Base-by-base conservation (phyloP, 2,113 vertebrate genomes). In the Cairina moschata region DNA sequence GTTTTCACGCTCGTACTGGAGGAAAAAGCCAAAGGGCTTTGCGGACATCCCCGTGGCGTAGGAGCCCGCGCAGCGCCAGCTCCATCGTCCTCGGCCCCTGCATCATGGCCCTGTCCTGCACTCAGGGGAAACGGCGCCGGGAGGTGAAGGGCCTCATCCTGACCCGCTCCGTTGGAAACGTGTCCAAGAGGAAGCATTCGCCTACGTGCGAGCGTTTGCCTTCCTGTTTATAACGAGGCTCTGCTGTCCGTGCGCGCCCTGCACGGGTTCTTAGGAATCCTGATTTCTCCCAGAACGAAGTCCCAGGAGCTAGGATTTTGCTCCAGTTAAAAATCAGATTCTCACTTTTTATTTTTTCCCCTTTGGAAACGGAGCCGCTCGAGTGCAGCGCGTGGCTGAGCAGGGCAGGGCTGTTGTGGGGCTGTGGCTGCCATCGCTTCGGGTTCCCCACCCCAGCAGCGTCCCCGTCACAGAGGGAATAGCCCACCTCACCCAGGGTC, bases 171-270 rank as follows among this genome's bases (percentile, higher is more conserved):
- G 5, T 90, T 13, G 72, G 74, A 81, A 75, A 68, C 26, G 0
- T 59, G 34, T 65, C 83, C 80, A 10, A 38, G 88, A 88, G 95
- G 95, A 93, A 97, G 20, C 77, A 4, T 40, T 94, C 0, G 34
- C 90, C 80, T 44, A 32, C 7, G 5, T 86, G 9, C 6, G 56
- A 95, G 79, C 44, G 0, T 15, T 58, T 46, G 60, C 90, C 88
- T 94, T 96, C 95, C 92, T 96, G 96, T 96, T 96, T 97, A 88
- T 48, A 18, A 8, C 20, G 2, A 1, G 75, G 72, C 85, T 56
- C 60, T 13, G 67, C 84, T 85, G 68, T 20, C 8, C 5, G 63
- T 84, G n/a, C 21, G 15, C 59, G 69, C 82, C 44, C 76, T 5
- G 72, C 67, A 75, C 8, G 21, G 8, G 29, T 8, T 65, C 25